A percentile compares a stretch with the other conserved stretches of the same genome.
Conservation (phyloP, 2,113 vertebrate genomes). For the Stomatorhinus ivindoensis region DNA sequence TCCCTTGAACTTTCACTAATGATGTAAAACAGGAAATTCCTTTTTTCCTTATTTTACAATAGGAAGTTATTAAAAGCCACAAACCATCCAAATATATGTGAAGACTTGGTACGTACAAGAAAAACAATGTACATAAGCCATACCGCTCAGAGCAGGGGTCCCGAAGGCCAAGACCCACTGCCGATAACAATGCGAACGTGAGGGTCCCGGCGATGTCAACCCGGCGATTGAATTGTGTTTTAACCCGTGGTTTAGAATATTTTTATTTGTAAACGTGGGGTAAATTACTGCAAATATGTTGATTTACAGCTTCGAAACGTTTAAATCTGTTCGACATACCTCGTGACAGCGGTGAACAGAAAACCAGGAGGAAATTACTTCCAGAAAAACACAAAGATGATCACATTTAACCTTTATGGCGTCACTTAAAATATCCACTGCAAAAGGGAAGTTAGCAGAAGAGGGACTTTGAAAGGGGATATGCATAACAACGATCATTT, state of each 20-base stretch:
- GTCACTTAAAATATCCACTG: neutral
- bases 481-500: neutral
- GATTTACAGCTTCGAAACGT: neutral
- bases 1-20: neutral
- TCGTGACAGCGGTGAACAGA: neutral
- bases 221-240: neutral
- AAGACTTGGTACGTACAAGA: neutral
- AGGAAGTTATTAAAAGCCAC: neutral
- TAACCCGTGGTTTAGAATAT: neutral
- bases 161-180: too few relatives aligned
- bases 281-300: neutral
- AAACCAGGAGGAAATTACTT: neutral
- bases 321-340: neutral
- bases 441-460: neutral
- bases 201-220: neutral
- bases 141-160: neutral
- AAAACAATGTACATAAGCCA: neutral
- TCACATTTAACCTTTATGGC: neutral
- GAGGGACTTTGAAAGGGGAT: slow-evolving; percentile 16
- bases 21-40: neutral
- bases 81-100: neutral
- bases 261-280: neutral
- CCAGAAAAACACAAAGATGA: neutral
- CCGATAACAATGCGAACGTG: neutral
- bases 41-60: neutral